Evolutionary conservation across 2,797 vertebrate genomes (phyloP).

Genomic region (Myioborus melanocephalus): DNA sequence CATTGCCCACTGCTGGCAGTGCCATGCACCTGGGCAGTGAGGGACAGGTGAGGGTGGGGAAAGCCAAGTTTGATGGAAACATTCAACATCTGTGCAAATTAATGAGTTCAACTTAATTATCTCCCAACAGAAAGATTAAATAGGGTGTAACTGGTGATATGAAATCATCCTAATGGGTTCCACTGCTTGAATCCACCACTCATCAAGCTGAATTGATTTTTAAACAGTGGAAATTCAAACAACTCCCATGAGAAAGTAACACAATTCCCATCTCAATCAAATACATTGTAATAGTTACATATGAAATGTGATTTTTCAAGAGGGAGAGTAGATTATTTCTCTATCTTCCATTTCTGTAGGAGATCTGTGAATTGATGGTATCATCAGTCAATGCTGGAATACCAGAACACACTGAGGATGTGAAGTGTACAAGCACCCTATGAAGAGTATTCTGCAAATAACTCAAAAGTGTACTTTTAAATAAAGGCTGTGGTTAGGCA

Average conservation of each 20-base stretch:
- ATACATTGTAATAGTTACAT: conserved; percentile 45
- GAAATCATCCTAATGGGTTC: conserved; percentile 37
- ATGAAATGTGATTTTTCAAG: conserved; percentile 43
- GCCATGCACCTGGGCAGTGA: background rate
- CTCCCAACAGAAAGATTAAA: conserved; percentile 46
- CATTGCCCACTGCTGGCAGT: background rate
- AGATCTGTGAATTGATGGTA: background rate
- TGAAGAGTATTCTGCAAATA: background rate
- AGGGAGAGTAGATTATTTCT: conserved; percentile 10
- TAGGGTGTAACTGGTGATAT: conserved; percentile 26
- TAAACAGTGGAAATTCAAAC: conserved; percentile 58
- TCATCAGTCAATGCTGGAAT: background rate
- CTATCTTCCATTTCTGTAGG: background rate
- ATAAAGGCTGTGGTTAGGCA: background rate
- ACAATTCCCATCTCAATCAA: conserved; percentile 61
- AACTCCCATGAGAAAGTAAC: conserved; percentile 47
- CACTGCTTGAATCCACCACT: conserved; percentile 40
- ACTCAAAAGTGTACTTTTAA: background rate
- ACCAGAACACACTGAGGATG: background rate
- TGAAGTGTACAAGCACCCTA: background rate
- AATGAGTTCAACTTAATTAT: conserved; percentile 41
- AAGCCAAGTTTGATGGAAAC: background rate
- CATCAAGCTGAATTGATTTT: conserved; percentile 54
- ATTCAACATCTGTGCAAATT: conserved; percentile 9
- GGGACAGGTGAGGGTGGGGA: background rate